phyloP scores from a whole-genome alignment of 2,113 vertebrate genomes.

The western clawed frog (Xenopus tropicalis) region DNA sequence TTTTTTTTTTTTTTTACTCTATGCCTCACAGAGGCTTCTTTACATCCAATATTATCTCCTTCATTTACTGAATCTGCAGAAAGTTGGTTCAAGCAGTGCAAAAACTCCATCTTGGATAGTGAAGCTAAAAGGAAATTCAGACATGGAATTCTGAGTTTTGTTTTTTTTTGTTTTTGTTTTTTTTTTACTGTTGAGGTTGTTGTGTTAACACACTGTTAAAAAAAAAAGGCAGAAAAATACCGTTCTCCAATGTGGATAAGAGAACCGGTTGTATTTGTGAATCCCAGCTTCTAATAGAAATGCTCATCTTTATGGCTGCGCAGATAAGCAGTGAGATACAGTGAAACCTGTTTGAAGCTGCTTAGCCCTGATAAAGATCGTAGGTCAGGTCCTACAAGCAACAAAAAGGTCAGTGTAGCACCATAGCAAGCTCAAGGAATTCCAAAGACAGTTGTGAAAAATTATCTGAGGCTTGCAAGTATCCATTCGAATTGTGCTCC shows the following conservation, averaged over 20 bases:
- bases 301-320: slow-evolving; percentile 38
- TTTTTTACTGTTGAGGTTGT: slow-evolving; percentile 52
- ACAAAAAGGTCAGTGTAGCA: slow-evolving; percentile 60
- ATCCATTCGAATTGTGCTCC: not conserved
- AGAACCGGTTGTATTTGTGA: slow-evolving; percentile 31
- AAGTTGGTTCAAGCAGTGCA: slow-evolving; percentile 38
- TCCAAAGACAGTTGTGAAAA: slow-evolving; percentile 55
- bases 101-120: slow-evolving; percentile 24
- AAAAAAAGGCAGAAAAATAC: slow-evolving; percentile 55
- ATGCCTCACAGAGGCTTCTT: slow-evolving; percentile 42
- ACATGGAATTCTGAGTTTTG: slow-evolving; percentile 49
- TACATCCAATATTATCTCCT: slow-evolving; percentile 35
- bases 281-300: slow-evolving; percentile 43
- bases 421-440: slow-evolving; percentile 66
- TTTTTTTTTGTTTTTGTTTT: too few species aligned
- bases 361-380: not conserved
- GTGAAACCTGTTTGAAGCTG: slow-evolving; percentile 14
- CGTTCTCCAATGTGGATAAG: slow-evolving; percentile 24
- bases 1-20: too few species aligned
- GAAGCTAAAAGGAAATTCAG: slow-evolving; percentile 45
- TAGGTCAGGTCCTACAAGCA: not conserved
- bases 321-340: slow-evolving; percentile 35
- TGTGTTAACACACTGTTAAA: slow-evolving; percentile 49
- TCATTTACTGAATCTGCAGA: slow-evolving; percentile 50
- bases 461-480: slow-evolving; percentile 20